Base-by-base conservation (phyloP, 2,797 vertebrate species). In the Crenuchus spilurus region DNA sequence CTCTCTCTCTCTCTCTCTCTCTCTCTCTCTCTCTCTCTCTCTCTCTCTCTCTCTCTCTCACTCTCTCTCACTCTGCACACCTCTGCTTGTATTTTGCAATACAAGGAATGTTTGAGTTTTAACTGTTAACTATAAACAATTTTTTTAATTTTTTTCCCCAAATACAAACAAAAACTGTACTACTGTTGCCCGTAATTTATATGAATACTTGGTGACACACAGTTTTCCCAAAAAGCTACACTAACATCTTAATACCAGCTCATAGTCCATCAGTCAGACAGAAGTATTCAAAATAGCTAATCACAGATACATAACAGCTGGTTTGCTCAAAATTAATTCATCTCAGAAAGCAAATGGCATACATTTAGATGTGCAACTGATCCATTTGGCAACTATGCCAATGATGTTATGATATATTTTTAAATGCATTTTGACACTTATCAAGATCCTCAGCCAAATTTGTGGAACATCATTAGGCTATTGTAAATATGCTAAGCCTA, bases 21-120 rank as follows among this genome's bases (percentile, higher is more conserved):
- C n/a, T n/a, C n/a, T n/a, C n/a, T n/a, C n/a, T n/a, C n/a, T n/a
- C n/a, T n/a, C n/a, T n/a, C n/a, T n/a, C n/a, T n/a, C n/a, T n/a
- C n/a, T n/a, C n/a, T n/a, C n/a, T n/a, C n/a, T 88, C 78, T 83
- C 81, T 82, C 64, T 54, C 16, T 35, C 81, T 85, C 78, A 84
- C 72, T 84, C 85, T 90, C 41, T 55, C 14, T 48, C 70, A 70
- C 3, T 33, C 30, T 51, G 10, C 35, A 86, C 88, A 83, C 83
- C 65, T 35, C 20, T 60, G 75, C 70, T 57, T 60, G 61, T 85
- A 76, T 85, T 80, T 54, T 4, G 22, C 14, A 31, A 35, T 35
- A 37, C 2, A 57, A 26, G 8, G 22, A 39, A 72, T 18, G 9
- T 5, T 30, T 28, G 2, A 16, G 22, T 58, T 35, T n/a, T 7